Evolutionary conservation across 2,797 vertebrate species (phyloP), one percentile per base, ranked within the genome.

Genomic region (Coilia nasus): DNA sequence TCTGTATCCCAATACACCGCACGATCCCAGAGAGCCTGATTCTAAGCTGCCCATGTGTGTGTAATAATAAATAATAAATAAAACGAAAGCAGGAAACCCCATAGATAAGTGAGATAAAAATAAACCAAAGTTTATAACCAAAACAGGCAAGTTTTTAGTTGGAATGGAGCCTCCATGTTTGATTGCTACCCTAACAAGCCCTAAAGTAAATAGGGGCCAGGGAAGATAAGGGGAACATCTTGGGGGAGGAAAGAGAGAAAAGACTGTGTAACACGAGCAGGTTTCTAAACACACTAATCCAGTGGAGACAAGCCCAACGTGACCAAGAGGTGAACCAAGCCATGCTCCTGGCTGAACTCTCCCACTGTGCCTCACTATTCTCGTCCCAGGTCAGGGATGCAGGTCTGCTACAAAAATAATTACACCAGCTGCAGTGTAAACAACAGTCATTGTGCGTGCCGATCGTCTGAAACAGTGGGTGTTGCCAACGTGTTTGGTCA

Each of bases 221-320:
- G 15, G 6, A 7, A 21, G 7, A 78, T 44, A 7, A 78, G 21
- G 35, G 41, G 44, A 41, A 44, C 71, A 0, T 78, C 71, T 44
- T 78, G 71, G 19, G 6, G 31, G 35, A n/a, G 35, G 21, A 17
- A 78, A 41, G 71, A 78, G 15, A 7, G 12, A 78, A 17, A 31
- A n/a, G 14, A 12, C 28, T 3, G 31, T n/a, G 31, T 19, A 6
- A 75, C 14, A 3, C 35, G 14, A 78, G 50, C 17, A 78, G 71
- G 71, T 78, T 78, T 44, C 28, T 31, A 44, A 78, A 78, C 71
- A 75, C 28, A 78, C 71, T 78, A 78, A 78, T 44, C 71, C 71
- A 78, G 19, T 21, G 71, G 17, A 44, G 71, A 78, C 35, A 44
- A 41, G 21, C 17, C 5, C 35, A 78, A 78, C 35, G 44, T 78